A percentile compares a stretch with the other conserved stretches of the same genome.
phyloP scores from a whole-genome alignment of 1,140 invertebrate genomes.

The Prorops nasuta region DNA sequence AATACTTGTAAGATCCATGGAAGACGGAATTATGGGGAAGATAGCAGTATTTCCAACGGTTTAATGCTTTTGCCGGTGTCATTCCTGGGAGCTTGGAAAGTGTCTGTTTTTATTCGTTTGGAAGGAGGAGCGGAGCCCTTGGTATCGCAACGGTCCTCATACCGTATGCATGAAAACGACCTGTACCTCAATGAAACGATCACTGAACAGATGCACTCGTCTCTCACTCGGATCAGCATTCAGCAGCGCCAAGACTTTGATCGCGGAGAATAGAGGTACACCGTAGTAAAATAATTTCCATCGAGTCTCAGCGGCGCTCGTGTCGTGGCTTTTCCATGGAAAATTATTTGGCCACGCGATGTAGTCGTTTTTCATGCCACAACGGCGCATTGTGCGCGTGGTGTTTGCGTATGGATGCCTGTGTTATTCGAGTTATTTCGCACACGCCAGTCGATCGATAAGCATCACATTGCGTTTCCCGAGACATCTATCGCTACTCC shows the following conservation, averaged over 20 bases:
- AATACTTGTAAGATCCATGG: too few species aligned
- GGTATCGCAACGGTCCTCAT: conserved; percentile 20
- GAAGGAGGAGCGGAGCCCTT: not conserved
- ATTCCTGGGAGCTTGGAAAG: too few species aligned
- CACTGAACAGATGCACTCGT: conserved; percentile 16
- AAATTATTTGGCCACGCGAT: not conserved
- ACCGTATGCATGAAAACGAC: conserved; percentile 35
- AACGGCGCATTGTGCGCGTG: too few species aligned
- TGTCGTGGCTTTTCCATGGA: not conserved
- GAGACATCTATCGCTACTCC: not conserved
- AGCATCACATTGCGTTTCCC: conserved; percentile 22
- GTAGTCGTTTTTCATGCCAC: not conserved
- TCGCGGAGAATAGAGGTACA: too few species aligned
- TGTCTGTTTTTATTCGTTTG: not conserved
- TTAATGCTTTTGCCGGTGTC: too few species aligned
- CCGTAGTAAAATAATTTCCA: not conserved
- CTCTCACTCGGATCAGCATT: too few species aligned
- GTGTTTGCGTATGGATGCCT: not conserved
- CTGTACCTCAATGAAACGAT: conserved; percentile 32
- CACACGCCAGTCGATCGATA: conserved; percentile 31
- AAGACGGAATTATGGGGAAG: too few species aligned
- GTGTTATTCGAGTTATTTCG: conserved; percentile 34
- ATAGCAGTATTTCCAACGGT: too few species aligned
- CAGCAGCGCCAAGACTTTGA: too few species aligned
- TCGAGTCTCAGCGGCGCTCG: not conserved